These are phyloP conservation scores for Scrobipalpa costella DNA, from an alignment of 2,888 invertebrate species.

Conservation along the genomic window DNA sequence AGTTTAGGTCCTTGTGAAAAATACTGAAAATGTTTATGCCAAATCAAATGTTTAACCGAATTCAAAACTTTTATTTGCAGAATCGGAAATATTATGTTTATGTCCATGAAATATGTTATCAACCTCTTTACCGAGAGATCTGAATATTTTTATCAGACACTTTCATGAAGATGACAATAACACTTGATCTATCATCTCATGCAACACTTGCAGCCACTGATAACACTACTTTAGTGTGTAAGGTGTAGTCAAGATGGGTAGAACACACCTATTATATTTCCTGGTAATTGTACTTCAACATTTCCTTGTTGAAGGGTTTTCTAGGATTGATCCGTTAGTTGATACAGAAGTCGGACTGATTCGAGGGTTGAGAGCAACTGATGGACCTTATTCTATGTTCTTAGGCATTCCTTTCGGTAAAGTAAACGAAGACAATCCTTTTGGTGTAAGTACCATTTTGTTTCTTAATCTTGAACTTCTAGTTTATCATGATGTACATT, in stretches of 20 bases:
- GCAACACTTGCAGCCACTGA: neutral
- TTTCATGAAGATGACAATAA: neutral
- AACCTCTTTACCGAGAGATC: too few species aligned
- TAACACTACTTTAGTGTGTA: neutral
- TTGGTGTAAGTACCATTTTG: slow-evolving; percentile 43
- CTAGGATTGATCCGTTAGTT: slow-evolving; percentile 31
- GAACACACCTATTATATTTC: neutral
- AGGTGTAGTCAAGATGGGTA: neutral
- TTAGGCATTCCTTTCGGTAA: slow-evolving; percentile 50
- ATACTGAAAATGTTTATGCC: too few species aligned
- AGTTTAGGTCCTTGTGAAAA: too few species aligned
- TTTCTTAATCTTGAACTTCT: neutral
- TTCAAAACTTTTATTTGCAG: too few species aligned
- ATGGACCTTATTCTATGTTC: slow-evolving; percentile 48
- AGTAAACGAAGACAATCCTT: slow-evolving; percentile 45
- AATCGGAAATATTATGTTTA: too few species aligned
- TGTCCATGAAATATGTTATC: too few species aligned
- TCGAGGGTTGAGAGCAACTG: slow-evolving; percentile 40
- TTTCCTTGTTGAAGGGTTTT: neutral
- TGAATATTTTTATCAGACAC: too few species aligned
- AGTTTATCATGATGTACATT: too few species aligned
- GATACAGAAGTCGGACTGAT: slow-evolving; percentile 40
- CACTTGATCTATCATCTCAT: neutral
- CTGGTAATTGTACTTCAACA: neutral
- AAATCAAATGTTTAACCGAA: too few species aligned